These are phyloP conservation scores for Naso thynnoides DNA, from an alignment of 2,797 vertebrate genomes.

Conservation along the genomic window DNA sequence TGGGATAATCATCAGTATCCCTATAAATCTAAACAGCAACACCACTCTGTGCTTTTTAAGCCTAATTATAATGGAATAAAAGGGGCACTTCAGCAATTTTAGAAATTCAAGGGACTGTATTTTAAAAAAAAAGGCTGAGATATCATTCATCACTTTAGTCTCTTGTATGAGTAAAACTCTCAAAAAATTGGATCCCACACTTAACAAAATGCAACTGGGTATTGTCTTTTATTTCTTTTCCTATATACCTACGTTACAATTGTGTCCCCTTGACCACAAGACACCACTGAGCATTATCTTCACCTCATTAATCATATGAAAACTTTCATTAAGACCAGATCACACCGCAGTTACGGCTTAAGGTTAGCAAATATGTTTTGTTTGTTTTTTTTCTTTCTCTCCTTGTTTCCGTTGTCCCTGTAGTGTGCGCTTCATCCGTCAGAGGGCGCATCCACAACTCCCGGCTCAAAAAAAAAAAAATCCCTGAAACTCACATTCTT, in stretches of 20 bases:
- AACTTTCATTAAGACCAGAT: neutral
- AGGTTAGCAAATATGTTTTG: too few species aligned
- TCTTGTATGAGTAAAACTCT: neutral
- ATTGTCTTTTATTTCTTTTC: neutral
- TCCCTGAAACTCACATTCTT: slow-evolving; percentile 50
- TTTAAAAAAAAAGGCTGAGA: too few species aligned
- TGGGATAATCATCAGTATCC: neutral
- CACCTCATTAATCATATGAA: neutral
- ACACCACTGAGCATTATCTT: too few species aligned
- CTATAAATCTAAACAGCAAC: neutral
- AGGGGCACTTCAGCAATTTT: neutral
- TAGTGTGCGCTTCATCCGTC: slow-evolving; percentile 28
- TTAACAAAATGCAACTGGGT: neutral
- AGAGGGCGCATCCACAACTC: slow-evolving; percentile 62
- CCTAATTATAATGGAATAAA: neutral
- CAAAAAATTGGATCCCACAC: neutral
- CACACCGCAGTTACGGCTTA: neutral
- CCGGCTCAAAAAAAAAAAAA: slow-evolving; percentile 33
- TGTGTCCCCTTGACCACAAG: neutral
- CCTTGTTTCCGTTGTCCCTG: slow-evolving; percentile 11
- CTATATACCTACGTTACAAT: too few species aligned
- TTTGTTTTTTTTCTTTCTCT: slow-evolving; percentile 25
- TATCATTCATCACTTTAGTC: too few species aligned
- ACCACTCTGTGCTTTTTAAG: too few species aligned
- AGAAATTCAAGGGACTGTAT: too few species aligned